Conservation (phyloP, 2,113 vertebrate species). For the Barnardius zonarius region DNA sequence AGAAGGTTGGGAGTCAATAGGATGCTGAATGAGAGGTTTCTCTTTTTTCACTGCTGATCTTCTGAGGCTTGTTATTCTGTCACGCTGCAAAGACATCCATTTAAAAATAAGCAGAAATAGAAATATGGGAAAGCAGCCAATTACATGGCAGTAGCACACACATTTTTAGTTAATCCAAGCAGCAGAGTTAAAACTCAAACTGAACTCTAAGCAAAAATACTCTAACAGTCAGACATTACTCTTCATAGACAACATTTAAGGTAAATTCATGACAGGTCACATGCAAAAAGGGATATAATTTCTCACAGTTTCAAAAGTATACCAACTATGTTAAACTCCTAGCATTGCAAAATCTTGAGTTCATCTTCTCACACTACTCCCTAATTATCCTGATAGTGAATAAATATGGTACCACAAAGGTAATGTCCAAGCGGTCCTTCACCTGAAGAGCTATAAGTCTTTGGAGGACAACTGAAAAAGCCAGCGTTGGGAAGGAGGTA, state of each 20-base stretch:
- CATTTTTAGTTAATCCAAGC: slow-evolving; percentile 61
- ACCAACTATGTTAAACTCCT: neutral
- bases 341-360: neutral
- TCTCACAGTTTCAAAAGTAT: neutral
- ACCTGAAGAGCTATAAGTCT: neutral
- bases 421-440: neutral
- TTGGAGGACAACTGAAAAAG: slow-evolving; percentile 19
- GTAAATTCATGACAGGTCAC: neutral
- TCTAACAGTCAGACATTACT: neutral
- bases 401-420: neutral
- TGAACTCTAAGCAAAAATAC: slow-evolving; percentile 39
- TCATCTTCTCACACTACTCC: neutral
- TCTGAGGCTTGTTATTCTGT: slow-evolving; percentile 95
- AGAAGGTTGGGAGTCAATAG: slow-evolving; percentile 83
- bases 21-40: slow-evolving; percentile 93
- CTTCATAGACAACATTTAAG: neutral
- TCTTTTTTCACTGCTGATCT: slow-evolving; percentile 89
- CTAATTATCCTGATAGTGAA: neutral
- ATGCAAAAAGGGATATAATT: neutral
- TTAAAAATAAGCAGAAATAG: slow-evolving; percentile 25
- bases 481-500: neutral
- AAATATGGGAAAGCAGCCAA: neutral
- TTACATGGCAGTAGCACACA: neutral
- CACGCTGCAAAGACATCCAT: slow-evolving; percentile 82
- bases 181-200: slow-evolving; percentile 53